Evolutionary conservation across 2,113 vertebrate genomes (phyloP).

Genomic region (Eidolon helvum): DNA sequence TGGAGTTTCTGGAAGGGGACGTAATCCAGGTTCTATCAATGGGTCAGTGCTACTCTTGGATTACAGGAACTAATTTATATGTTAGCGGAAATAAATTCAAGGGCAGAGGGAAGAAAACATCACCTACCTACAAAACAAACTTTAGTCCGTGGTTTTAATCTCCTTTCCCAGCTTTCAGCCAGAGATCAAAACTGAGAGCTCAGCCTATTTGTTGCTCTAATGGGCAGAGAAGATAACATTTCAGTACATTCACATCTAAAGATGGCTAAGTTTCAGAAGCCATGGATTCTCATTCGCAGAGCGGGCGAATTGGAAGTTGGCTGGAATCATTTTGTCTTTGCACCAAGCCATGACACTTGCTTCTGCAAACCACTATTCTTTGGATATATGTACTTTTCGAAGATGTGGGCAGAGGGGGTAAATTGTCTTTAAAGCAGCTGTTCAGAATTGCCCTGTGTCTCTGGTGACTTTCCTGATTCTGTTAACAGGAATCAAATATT

Average conservation of each 20-base stretch:
- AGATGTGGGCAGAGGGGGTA: neutral
- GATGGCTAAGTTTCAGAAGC: neutral
- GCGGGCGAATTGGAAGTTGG: neutral
- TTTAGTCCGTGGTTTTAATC: neutral
- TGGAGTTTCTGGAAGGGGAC: slow-evolving; percentile 90
- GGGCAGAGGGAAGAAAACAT: neutral
- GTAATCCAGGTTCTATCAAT: slow-evolving; percentile 88
- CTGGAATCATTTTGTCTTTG: neutral
- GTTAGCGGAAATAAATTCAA: neutral
- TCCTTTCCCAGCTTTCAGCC: neutral
- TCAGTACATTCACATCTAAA: neutral
- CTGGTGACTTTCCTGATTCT: neutral
- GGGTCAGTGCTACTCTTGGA: slow-evolving; percentile 76
- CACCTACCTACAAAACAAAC: neutral
- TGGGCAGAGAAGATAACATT: neutral
- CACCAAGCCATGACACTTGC: neutral
- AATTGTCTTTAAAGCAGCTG: neutral
- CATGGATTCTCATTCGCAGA: neutral
- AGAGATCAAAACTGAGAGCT: neutral
- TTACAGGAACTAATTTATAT: neutral
- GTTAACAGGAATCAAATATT: neutral
- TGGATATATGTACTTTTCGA: neutral
- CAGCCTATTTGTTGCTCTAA: neutral
- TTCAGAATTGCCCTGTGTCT: neutral
- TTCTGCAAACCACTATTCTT: neutral